A percentile compares a stretch with the other conserved stretches of the same genome.
Evolutionary conservation across 2,113 vertebrate species (phyloP).

Genomic region (Strix uralensis): DNA sequence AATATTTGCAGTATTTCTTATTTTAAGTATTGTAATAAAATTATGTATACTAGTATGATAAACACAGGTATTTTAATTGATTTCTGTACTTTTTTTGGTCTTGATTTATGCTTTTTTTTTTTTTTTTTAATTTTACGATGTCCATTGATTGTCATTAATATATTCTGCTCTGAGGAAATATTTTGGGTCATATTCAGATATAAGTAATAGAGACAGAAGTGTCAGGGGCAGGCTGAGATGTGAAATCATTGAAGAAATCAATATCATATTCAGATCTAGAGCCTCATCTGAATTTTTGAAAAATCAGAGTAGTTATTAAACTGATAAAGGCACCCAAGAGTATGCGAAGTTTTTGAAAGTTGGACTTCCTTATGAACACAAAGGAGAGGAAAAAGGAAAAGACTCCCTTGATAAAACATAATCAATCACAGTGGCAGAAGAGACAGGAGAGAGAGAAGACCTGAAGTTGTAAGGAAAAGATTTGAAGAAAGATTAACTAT

Average conservation of each 20-base stretch:
- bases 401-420: neutral
- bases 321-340: rapidly evolving
- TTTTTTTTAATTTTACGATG: neutral
- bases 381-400: neutral
- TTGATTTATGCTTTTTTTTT: neutral
- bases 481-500: neutral
- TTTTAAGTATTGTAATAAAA: neutral
- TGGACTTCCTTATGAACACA: neutral
- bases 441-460: neutral
- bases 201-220: neutral
- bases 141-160: neutral
- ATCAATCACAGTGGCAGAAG: neutral
- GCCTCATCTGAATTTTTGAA: neutral
- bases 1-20: neutral
- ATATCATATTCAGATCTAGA: neutral
- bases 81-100: neutral
- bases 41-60: neutral
- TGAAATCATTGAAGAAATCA: neutral
- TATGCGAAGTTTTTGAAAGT: neutral
- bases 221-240: neutral
- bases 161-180: neutral
- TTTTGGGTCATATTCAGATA: neutral
- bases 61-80: neutral
- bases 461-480: neutral
- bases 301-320: neutral